Base-by-base conservation (phyloP, 2,888 invertebrate species). In the Mimas tiliae region DNA sequence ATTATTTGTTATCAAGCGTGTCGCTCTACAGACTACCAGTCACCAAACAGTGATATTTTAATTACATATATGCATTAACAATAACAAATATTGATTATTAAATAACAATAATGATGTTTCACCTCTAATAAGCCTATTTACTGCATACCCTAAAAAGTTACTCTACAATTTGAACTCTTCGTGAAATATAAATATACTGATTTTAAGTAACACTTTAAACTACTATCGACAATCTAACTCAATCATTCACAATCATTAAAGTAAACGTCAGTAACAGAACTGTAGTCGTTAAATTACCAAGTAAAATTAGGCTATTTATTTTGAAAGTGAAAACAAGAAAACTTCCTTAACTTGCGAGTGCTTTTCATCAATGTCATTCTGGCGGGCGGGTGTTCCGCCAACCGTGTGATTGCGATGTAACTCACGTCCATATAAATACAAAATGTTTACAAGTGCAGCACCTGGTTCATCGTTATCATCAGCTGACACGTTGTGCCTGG, bases 401-500 rank as follows among this genome's bases (percentile, higher is more conserved):
- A 63, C 67, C 67, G 70, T 55, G 63, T 64, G 55, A 62, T 64
- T 63, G 58, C 69, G 63, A 71, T 70, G 66, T 72, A 73, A 68
- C 70, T 72, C 66, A 71, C 71, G 71, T 62, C 69, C 68, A 62
- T 65, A 65, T 65, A 65, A 50, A 65, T 65, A 65, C 58, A 65
- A 70, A 67, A 63, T 83, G 80, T 85, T 83, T 82, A 82, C 73
- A 73, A 66, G 69, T 71, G 76, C 77, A 87, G 84, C 88, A 93
- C 93, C 93, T 93, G 93, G 87, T 82, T 85, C 85, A 68, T 86
- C 81, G 80, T 81, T 86, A 77, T 90, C 90, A 83, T 92, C 92
- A 91, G 92, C 93, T 91, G 93, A 87, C 84, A 85, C 84, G 80
- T 93, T 92, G 84, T 91, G 89, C 73, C 89, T 87, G 72, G 81